Conservation (phyloP, 2,888 invertebrate genomes). For the Cephus spinipes region DNA sequence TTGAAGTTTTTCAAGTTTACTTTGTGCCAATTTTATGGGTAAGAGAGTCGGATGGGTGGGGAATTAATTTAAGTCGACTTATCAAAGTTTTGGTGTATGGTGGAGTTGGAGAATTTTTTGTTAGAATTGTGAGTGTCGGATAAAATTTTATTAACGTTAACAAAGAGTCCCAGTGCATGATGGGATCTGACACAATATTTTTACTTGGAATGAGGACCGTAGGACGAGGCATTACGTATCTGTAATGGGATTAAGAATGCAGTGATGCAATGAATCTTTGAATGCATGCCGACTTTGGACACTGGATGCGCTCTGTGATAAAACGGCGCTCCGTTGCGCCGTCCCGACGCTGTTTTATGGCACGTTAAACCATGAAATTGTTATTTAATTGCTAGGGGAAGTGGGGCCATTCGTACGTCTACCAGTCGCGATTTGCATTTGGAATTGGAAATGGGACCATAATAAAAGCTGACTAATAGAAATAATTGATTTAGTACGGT, state of each 20-base stretch:
- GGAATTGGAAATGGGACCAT: constrained; percentile 18
- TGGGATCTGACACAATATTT: constrained; percentile 51
- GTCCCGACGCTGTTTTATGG: constrained; percentile 27
- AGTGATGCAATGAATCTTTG: constrained; percentile 35
- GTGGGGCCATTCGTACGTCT: constrained; percentile 5
- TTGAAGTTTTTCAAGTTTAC: too few relatives aligned
- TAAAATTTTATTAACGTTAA: not conserved
- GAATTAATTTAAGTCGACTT: too few relatives aligned
- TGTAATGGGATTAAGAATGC: constrained; percentile 55
- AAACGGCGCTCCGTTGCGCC: constrained; percentile 18
- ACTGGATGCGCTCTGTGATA: constrained; percentile 19
- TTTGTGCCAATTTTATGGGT: too few relatives aligned
- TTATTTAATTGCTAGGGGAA: constrained; percentile 40
- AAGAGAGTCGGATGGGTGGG: too few relatives aligned
- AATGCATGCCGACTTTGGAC: constrained; percentile 3
- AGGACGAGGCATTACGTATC: constrained; percentile 46
- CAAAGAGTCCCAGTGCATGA: not conserved
- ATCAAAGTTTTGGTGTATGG: too few relatives aligned
- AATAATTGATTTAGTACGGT: too few relatives aligned
- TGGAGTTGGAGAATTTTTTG: too few relatives aligned
- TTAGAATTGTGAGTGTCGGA: not conserved
- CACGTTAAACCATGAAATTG: constrained; percentile 46
- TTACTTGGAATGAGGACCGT: constrained; percentile 39
- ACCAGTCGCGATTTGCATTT: constrained; percentile 32
- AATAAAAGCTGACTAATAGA: too few relatives aligned